Conservation (phyloP, 2,888 invertebrate genomes). For the Malthinus flaveolus region DNA sequence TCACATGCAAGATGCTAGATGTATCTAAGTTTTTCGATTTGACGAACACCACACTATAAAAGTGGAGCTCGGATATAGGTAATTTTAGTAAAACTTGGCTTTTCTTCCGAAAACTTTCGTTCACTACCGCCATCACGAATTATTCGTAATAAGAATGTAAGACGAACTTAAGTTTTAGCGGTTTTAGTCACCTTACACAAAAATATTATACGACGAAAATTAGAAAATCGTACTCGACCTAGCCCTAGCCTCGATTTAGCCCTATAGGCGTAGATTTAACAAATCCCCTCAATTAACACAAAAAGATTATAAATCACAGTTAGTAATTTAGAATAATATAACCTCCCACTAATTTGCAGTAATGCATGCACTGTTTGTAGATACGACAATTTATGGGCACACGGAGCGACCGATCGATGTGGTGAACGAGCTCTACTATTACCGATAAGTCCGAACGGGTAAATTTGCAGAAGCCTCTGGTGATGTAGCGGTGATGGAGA, state of each 20-base stretch:
- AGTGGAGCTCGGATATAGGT: too few relatives aligned
- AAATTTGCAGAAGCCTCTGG: conserved; percentile 37
- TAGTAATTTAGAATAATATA: conserved; percentile 44
- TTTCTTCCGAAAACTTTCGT: too few relatives aligned
- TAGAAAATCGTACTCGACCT: not conserved
- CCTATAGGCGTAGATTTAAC: not conserved
- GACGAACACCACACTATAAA: too few relatives aligned
- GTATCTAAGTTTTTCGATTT: too few relatives aligned
- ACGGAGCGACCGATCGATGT: conserved; percentile 43
- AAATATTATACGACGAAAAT: too few relatives aligned
- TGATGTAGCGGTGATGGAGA: conserved; percentile 34
- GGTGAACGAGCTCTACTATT: conserved; percentile 34
- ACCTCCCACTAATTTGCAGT: conserved; percentile 43
- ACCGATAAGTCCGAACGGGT: conserved; percentile 36
- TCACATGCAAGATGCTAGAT: too few relatives aligned
- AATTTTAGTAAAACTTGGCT: too few relatives aligned
- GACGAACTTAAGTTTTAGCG: too few relatives aligned
- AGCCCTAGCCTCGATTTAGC: too few relatives aligned
- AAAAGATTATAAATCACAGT: conserved; percentile 35
- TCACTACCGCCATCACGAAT: too few relatives aligned
- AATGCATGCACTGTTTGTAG: conserved; percentile 45
- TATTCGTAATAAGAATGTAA: too few relatives aligned
- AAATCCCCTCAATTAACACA: conserved; percentile 34
- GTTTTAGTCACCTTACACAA: too few relatives aligned
- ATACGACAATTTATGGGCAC: conserved; percentile 45